Percentiles rank a stretch among this genome's conserved stretches.
Evolutionary conservation across 2,888 invertebrate species (phyloP).

Genomic region (Ectemnius continuus): DNA sequence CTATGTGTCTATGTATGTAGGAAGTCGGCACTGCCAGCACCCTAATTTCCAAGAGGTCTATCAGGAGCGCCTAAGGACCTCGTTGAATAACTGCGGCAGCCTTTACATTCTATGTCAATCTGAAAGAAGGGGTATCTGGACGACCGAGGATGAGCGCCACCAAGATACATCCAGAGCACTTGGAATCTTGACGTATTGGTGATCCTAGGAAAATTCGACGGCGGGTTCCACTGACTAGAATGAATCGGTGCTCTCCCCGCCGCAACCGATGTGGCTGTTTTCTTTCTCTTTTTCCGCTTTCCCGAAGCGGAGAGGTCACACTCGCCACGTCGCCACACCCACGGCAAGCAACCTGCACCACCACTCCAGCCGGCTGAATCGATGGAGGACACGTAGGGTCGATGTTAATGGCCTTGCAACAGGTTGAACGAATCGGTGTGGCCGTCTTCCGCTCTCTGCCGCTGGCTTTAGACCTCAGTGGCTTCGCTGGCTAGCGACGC

Average conservation of each 20-base stretch:
- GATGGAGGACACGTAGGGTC: conserved; percentile 62
- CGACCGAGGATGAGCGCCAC: background rate
- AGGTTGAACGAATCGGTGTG: conserved; percentile 64
- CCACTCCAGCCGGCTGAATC: conserved; percentile 52
- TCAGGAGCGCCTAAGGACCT: background rate
- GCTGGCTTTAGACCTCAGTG: conserved; percentile 40
- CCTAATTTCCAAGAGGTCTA: conserved; percentile 4
- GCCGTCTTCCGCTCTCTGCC: conserved; percentile 37
- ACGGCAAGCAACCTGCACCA: conserved; percentile 39
- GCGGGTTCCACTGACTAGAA: background rate
- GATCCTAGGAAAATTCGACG: background rate
- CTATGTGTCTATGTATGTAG: background rate
- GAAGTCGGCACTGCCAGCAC: background rate
- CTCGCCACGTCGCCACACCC: conserved; percentile 63
- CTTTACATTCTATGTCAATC: conserved; percentile 30
- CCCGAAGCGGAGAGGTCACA: conserved; percentile 48
- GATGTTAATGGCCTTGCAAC: conserved; percentile 66
- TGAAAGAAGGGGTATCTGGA: background rate
- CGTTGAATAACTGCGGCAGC: conserved; percentile 15
- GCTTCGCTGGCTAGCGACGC: conserved; percentile 17
- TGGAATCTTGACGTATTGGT: no score
- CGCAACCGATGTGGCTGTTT: background rate
- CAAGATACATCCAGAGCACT: background rate
- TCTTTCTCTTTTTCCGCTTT: conserved; percentile 56
- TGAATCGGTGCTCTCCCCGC: background rate